Evolutionary conservation across 2,888 invertebrate genomes (phyloP).

Genomic region (Philonicus albiceps): DNA sequence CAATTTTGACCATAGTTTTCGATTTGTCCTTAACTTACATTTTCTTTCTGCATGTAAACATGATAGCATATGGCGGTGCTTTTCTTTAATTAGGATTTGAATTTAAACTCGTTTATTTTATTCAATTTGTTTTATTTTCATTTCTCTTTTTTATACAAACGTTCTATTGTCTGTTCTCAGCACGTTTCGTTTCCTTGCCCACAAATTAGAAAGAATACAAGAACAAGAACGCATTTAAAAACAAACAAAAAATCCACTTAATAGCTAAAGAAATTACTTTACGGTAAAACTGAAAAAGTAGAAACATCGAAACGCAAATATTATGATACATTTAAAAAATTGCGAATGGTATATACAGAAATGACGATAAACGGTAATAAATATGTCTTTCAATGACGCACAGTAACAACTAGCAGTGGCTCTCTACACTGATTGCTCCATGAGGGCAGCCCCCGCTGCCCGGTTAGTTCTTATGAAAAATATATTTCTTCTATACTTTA

Average conservation of each 20-base stretch:
- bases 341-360: slow-evolving; percentile 16
- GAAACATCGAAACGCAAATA: background rate
- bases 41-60: no score
- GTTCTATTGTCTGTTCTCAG: slow-evolving; percentile 34
- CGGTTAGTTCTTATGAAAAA: slow-evolving; percentile 20
- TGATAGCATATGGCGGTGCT: no score
- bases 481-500: slow-evolving; percentile 1
- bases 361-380: slow-evolving; percentile 41
- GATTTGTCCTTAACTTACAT: background rate
- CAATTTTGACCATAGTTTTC: background rate
- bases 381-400: slow-evolving; percentile 38
- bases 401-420: slow-evolving; percentile 12
- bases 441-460: background rate
- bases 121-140: background rate
- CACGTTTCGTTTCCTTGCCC: background rate
- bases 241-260: background rate
- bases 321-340: slow-evolving; percentile 14
- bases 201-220: background rate
- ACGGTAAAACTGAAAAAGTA: slow-evolving; percentile 9
- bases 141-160: slow-evolving; percentile 16
- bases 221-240: background rate
- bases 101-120: background rate
- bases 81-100: no score
- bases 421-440: slow-evolving; percentile 6
- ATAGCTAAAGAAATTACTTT: slow-evolving; percentile 1